Percentiles rank a stretch among this genome's conserved stretches.
Evolutionary conservation across 2,888 invertebrate species (phyloP).

Genomic region (Agriopis leucophaearia): DNA sequence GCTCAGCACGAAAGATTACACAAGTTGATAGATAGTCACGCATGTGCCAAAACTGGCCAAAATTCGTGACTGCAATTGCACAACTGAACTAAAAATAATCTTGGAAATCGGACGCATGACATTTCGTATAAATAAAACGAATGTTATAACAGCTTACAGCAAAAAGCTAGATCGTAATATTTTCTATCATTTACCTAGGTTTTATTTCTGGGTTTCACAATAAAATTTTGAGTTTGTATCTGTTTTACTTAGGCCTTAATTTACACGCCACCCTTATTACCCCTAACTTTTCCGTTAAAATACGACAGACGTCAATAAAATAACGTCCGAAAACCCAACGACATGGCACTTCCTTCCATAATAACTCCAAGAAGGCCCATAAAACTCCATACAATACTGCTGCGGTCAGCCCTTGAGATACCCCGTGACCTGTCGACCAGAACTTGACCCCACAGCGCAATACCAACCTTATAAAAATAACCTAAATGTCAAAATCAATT

Average conservation of each 20-base stretch:
- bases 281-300: conserved; percentile 47
- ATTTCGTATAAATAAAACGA: conserved; percentile 33
- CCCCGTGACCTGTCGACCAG: conserved; percentile 51
- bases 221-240: too few species aligned
- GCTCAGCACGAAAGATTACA: not conserved
- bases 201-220: too few species aligned
- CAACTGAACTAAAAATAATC: conserved; percentile 22
- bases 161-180: not conserved
- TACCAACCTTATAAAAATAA: conserved; percentile 22
- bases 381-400: conserved; percentile 64
- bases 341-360: conserved; percentile 71
- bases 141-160: conserved; percentile 4
- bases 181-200: too few species aligned
- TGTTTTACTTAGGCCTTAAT: not conserved
- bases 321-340: conserved; percentile 73
- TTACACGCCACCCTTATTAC: conserved; percentile 28
- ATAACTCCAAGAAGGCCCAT: conserved; percentile 63
- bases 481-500: conserved; percentile 25
- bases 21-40: conserved; percentile 37
- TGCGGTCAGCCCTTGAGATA: conserved; percentile 59
- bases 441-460: conserved; percentile 46
- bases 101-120: conserved; percentile 25
- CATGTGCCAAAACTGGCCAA: conserved; percentile 28
- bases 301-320: conserved; percentile 64
- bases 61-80: conserved; percentile 38